Percentiles rank a stretch among this genome's conserved stretches.
Evolutionary conservation across 2,888 invertebrate species (phyloP).

Genomic region (Anagyrus pseudococci): DNA sequence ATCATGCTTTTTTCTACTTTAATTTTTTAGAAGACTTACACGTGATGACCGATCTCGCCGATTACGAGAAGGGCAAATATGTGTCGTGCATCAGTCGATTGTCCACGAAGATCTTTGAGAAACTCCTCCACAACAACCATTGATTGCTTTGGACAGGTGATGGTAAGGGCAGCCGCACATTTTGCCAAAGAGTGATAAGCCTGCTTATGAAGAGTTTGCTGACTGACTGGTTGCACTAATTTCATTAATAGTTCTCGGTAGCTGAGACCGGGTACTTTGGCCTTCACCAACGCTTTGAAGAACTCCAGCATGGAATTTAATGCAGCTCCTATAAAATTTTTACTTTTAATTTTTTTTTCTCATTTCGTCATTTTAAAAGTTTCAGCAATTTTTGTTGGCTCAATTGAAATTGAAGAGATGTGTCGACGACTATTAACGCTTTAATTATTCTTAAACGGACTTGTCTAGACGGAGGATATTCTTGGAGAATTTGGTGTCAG

Average conservation of each 20-base stretch:
- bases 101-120: constrained; percentile 75
- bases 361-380: no score
- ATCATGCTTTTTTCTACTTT: no score
- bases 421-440: no score
- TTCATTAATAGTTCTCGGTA: constrained; percentile 82
- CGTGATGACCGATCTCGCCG: constrained; percentile 95
- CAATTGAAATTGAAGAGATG: no score
- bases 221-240: constrained; percentile 74
- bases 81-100: constrained; percentile 79
- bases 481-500: no score
- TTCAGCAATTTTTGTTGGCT: no score
- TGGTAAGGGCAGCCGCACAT: constrained; percentile 92
- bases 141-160: constrained; percentile 77
- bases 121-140: constrained; percentile 71
- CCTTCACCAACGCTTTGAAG: constrained; percentile 88
- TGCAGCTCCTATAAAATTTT: constrained; percentile 74
- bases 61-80: constrained; percentile 93
- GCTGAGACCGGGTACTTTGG: constrained; percentile 79
- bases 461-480: no score
- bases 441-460: no score
- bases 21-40: constrained; percentile 75
- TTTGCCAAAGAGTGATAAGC: constrained; percentile 97
- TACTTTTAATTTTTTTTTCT: no score
- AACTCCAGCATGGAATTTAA: constrained; percentile 90
- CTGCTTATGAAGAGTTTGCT: constrained; percentile 66